Conservation (phyloP, 2,797 vertebrate species). For the Eulemur mongoz region DNA sequence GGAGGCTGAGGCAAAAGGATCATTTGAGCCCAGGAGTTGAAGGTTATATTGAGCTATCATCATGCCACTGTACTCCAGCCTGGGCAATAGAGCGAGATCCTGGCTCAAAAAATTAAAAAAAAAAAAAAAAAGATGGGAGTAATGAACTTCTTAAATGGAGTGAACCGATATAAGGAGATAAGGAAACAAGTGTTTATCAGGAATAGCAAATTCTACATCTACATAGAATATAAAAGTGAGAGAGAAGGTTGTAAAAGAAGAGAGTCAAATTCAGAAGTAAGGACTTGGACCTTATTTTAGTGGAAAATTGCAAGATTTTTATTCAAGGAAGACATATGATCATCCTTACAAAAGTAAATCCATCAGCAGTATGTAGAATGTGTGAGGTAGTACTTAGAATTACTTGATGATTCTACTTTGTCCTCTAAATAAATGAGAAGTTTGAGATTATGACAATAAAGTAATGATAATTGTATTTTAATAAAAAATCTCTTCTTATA, state of each 20-base stretch:
- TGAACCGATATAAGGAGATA: not conserved
- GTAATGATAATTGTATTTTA: not conserved
- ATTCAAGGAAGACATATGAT: not conserved
- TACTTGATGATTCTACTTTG: not conserved
- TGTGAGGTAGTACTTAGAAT: not conserved
- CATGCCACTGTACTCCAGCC: not conserved
- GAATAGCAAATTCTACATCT: slow-evolving; percentile 15
- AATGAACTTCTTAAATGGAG: not conserved
- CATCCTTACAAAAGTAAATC: not conserved
- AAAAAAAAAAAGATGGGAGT: not conserved
- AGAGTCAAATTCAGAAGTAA: slow-evolving; percentile 9
- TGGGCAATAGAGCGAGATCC: not conserved
- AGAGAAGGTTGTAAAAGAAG: not conserved
- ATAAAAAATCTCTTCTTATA: not conserved
- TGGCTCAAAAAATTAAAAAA: not conserved
- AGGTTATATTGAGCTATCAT: not conserved
- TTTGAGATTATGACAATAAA: not conserved
- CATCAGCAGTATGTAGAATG: not conserved
- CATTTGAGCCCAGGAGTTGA: not conserved
- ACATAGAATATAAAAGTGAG: not conserved
- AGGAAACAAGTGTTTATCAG: not conserved
- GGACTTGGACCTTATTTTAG: not conserved
- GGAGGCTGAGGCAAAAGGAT: not conserved
- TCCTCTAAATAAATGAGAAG: slow-evolving; percentile 5
- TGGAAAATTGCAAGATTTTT: slow-evolving; percentile 45